phyloP scores from a whole-genome alignment of 2,113 vertebrate species.

The Misgurnus mizolepis region DNA sequence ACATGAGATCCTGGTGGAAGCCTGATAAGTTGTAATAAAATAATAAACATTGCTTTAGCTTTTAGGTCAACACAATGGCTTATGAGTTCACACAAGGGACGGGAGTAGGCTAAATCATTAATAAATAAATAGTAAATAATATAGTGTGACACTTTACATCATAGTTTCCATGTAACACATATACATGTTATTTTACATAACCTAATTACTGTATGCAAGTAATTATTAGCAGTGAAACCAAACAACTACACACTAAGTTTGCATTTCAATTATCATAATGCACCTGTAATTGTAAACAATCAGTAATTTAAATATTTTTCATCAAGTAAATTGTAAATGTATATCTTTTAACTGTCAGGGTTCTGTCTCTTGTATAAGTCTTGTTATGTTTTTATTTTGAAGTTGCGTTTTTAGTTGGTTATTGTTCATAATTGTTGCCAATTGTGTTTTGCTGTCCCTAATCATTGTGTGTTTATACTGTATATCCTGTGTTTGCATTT shows the following conservation, averaged over 20 bases:
- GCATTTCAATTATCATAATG: neutral
- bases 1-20: neutral
- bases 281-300: neutral
- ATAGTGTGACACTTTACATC: neutral
- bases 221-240: neutral
- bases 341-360: no score
- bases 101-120: neutral
- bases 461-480: no score
- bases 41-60: neutral
- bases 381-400: no score
- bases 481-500: no score
- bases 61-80: no score
- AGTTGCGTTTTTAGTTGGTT: no score
- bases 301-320: neutral
- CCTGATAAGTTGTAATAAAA: neutral
- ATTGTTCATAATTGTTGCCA: no score
- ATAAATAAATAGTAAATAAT: constrained; percentile 4
- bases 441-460: no score
- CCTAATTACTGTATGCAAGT: neutral
- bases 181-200: neutral
- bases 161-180: neutral
- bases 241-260: neutral
- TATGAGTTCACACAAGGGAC: neutral
- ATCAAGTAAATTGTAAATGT: no score
- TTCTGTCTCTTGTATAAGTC: no score